phyloP scores from a whole-genome alignment of 2,888 invertebrate species.

The Acrobasis consociella region DNA sequence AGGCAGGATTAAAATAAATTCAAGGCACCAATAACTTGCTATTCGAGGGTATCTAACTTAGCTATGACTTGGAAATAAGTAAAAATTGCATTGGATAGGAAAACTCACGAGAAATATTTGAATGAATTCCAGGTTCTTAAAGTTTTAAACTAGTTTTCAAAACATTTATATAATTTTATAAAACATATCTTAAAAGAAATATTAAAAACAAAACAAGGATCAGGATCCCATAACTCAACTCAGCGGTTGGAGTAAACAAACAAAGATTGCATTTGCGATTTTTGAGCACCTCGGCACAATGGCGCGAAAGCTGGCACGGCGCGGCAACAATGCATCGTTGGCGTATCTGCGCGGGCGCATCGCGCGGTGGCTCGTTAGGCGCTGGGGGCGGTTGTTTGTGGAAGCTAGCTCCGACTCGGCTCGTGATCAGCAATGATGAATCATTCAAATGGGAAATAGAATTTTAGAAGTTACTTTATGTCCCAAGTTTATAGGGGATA shows the following conservation, averaged over 20 bases:
- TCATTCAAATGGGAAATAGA: constrained; percentile 4
- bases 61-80: too few relatives aligned
- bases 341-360: constrained; percentile 72
- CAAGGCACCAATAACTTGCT: too few relatives aligned
- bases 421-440: constrained; percentile 45
- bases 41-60: too few relatives aligned
- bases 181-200: not conserved
- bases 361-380: constrained; percentile 76
- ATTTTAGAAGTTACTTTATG: not conserved
- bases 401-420: constrained; percentile 50
- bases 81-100: too few relatives aligned
- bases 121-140: too few relatives aligned
- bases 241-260: constrained; percentile 72
- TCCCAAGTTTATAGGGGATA: too few relatives aligned
- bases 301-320: constrained; percentile 81
- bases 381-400: constrained; percentile 73
- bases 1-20: too few relatives aligned
- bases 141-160: too few relatives aligned
- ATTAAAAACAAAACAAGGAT: constrained; percentile 1
- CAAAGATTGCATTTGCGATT: constrained; percentile 72
- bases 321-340: constrained; percentile 76
- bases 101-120: too few relatives aligned
- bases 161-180: too few relatives aligned
- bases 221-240: constrained; percentile 47
- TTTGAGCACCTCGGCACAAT: constrained; percentile 72